phyloP scores from a whole-genome alignment of 2,888 invertebrate species.

The Helleia helle region DNA sequence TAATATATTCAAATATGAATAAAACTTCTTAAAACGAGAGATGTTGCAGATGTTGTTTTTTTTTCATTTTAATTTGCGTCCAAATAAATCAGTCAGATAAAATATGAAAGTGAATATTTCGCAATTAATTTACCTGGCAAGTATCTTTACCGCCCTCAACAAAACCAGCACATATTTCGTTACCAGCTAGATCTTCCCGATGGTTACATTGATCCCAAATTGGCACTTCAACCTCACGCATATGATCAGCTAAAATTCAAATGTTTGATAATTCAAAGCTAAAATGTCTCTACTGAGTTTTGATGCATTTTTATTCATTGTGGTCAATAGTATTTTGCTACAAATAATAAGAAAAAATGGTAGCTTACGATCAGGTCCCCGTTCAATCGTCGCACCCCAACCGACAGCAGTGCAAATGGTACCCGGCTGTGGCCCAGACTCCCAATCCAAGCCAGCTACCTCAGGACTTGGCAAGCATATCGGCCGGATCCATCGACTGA shows the following conservation, averaged over 20 bases:
- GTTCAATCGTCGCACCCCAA: slow-evolving; percentile 87
- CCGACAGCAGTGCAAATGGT: slow-evolving; percentile 84
- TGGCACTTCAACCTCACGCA: slow-evolving; percentile 86
- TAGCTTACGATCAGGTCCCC: slow-evolving; percentile 84
- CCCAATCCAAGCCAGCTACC: slow-evolving; percentile 73
- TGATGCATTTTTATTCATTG: no score
- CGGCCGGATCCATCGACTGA: slow-evolving; percentile 87
- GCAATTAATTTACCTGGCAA: slow-evolving; percentile 79
- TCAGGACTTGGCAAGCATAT: slow-evolving; percentile 80
- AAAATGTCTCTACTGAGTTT: no score
- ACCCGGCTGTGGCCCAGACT: slow-evolving; percentile 77
- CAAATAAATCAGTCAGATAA: no score
- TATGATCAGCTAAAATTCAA: slow-evolving; percentile 78
- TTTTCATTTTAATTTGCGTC: no score
- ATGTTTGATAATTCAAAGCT: not conserved
- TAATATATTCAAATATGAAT: no score
- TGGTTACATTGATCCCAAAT: slow-evolving; percentile 79
- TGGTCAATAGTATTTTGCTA: no score
- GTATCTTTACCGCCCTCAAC: slow-evolving; percentile 85
- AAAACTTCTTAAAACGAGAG: no score
- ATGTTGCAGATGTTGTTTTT: no score
- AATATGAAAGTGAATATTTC: no score
- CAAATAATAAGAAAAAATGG: no score
- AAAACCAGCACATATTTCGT: slow-evolving; percentile 85
- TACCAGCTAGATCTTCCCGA: slow-evolving; percentile 76